Base-by-base conservation (phyloP, 1,140 invertebrate species). In the Scylla paramamosain region DNA sequence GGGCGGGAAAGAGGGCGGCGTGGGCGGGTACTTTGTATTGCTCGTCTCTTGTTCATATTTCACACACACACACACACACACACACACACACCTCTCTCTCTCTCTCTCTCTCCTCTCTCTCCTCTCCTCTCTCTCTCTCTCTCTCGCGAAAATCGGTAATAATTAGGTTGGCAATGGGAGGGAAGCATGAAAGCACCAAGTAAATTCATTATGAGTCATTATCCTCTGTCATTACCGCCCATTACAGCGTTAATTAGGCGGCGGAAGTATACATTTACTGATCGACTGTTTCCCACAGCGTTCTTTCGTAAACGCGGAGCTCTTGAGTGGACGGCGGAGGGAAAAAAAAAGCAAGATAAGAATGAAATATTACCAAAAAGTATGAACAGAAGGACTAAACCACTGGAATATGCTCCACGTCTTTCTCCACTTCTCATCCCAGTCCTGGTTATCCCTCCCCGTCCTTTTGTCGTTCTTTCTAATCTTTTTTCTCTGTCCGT, bases 111-210 rank as follows among this genome's bases (percentile, higher is more conserved):
- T 59, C 67, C 67, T 77, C 67, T 77, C 67, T 77, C n/a, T 25
- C 67, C n/a, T 20, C 2, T 20, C n/a, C 67, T 25, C 67, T 77
- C 67, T 25, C 67, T 77, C 67, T 77, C 67, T 77, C 67, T 1
- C 20, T 1, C 67, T 12, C 67, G 6, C 20, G 12, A 77, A n/a
- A 77, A 77, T 77, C 67, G 25, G 20, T n/a, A 25, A n/a, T 77
- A 77, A 77, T 77, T 77, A 77, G 67, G 67, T n/a, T 77, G 67
- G 67, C 25, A 77, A 77, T 77, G 67, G 25, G n/a, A 77, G 67
- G 67, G 67, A 77, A 77, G 20, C 67, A 77, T 77, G 67, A n/a
- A 77, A 77, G 67, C 67, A 77, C 67, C 67, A 77, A 77, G 67
- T 77, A 77, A 77, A 77, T 77, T 77, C 16, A 77, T 77, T 77